Base-by-base conservation (phyloP, 2,888 invertebrate genomes). In the Rhyacophila evoluta region DNA sequence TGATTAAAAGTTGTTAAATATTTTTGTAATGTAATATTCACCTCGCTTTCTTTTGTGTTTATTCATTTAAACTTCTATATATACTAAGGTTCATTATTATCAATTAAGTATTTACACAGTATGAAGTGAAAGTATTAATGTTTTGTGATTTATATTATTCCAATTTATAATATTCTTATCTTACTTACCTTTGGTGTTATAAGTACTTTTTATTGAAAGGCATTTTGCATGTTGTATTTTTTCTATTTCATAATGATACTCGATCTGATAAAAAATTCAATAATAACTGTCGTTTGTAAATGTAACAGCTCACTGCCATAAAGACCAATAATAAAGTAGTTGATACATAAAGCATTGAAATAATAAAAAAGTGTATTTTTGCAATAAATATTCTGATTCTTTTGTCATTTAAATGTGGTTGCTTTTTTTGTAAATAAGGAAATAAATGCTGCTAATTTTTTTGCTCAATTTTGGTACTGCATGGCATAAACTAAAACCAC, bases 281-380 rank as follows among this genome's bases (percentile, higher is more conserved):
- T 25, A 55, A 25, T 55, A 19, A 55, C 19, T 55, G 55, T 55
- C 25, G 29, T 33, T 33, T 55, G 8, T 55, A 55, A 55, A 55
- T 55, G 55, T 55, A 55, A 55, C 55, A 15, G 55, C 55, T 55
- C 55, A 55, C 55, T 55, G 55, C 55, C 55, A 55, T 55, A 25
- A 55, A 25, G 55, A 55, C 55, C 55, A 55, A 55, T 55, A 55
- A 55, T 55, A 25, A 55, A 55, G 55, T 55, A 55, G 55, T 55
- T 10, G 25, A 25, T 55, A 55, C 55, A 55, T 55, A 55, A 55
- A 25, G 25, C 55, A 55, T 55, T 55, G 25, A 19, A 55, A 55
- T 55, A 55, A 55, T 55, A 55, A 55, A 55, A 55, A 55, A 55
- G 55, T 55, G 55, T 55, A 55, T 55, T 55, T 55, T 55, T 55